These are phyloP conservation scores for Aphis gossypii DNA, from an alignment of 1,140 invertebrate genomes.

Conservation along the genomic window DNA sequence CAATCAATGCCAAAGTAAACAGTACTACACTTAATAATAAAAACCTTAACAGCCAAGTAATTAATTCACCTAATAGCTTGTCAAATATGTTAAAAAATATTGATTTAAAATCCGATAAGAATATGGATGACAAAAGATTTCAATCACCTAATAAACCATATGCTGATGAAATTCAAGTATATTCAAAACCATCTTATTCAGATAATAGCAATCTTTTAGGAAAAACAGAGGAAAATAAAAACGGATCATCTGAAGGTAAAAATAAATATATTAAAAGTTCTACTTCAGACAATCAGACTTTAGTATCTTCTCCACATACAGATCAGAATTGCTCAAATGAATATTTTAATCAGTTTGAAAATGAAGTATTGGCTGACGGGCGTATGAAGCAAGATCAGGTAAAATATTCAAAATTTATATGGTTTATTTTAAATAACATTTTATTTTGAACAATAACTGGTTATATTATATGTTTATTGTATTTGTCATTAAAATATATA, in stretches of 20 bases:
- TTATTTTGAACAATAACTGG: too few relatives aligned
- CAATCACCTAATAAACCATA: neutral
- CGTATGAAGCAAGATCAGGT: neutral
- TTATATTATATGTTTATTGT: neutral
- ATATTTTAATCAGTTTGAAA: conserved; percentile 5
- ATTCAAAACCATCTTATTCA: conserved; percentile 11
- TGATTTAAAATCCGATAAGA: neutral
- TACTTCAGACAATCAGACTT: neutral
- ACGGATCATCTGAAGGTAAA: neutral
- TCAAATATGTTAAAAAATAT: neutral
- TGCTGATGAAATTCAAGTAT: neutral
- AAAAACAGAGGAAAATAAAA: neutral
- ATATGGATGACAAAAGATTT: neutral
- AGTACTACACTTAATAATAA: neutral
- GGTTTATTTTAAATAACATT: neutral
- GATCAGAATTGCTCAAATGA: neutral
- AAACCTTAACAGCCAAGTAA: neutral
- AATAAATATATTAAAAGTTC: neutral
- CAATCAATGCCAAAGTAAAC: conserved; percentile 29
- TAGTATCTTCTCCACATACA: neutral
- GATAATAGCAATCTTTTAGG: neutral
- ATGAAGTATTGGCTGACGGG: neutral
- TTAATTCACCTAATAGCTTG: neutral
- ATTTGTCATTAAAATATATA: neutral
- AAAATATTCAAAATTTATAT: neutral